Percentiles rank a stretch among this genome's conserved stretches.
phyloP scores from a whole-genome alignment of 2,113 vertebrate species.

The Erythrocercus mccallii region DNA sequence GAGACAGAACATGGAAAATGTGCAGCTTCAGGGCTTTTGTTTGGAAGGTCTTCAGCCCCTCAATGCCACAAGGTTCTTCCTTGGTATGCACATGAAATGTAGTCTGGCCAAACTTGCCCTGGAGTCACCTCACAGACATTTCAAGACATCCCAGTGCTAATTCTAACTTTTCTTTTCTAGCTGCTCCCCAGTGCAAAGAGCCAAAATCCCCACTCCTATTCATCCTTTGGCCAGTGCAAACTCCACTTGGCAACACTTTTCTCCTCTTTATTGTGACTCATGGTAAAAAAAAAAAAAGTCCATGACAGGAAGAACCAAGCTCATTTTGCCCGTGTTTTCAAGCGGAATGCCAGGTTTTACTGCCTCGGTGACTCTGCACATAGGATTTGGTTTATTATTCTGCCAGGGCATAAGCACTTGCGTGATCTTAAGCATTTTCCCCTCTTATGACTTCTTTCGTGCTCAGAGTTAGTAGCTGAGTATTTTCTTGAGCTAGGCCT shows the following conservation, averaged over 20 bases:
- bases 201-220: background rate
- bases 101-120: background rate
- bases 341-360: background rate
- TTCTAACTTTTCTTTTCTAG: background rate
- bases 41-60: background rate
- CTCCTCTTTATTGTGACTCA: background rate
- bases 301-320: background rate
- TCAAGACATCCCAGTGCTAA: background rate
- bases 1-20: background rate
- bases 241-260: background rate
- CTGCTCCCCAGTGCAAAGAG: background rate
- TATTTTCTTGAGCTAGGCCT: background rate
- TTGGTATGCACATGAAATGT: background rate
- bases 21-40: background rate
- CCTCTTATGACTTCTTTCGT: background rate
- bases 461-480: background rate
- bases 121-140: background rate
- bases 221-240: background rate
- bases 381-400: background rate
- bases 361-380: background rate
- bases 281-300: background rate
- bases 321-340: background rate
- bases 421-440: background rate
- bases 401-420: background rate
- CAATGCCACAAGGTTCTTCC: background rate